A percentile compares a stretch with the other conserved stretches of the same genome.
Evolutionary conservation across 2,888 invertebrate genomes (phyloP).

Genomic region (Dendrolimus pini): DNA sequence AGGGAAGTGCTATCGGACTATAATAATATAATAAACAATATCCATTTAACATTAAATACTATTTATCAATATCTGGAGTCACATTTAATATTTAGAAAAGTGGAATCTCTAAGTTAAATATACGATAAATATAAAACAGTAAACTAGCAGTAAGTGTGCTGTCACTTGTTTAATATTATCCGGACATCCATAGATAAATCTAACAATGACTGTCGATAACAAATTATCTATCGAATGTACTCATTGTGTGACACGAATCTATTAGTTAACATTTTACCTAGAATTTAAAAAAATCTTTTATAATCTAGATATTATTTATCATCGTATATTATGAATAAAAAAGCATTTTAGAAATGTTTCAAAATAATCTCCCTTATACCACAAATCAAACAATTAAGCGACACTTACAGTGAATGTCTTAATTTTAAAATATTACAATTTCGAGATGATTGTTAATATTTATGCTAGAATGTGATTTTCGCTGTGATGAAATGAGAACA

Average conservation of each 20-base stretch:
- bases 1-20: conserved; percentile 55
- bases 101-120: conserved; percentile 61
- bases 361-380: conserved; percentile 66
- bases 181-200: conserved; percentile 55
- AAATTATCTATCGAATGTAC: conserved; percentile 56
- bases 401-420: conserved; percentile 51
- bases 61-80: conserved; percentile 59
- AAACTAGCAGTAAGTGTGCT: conserved; percentile 56
- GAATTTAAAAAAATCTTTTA: conserved; percentile 43
- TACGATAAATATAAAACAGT: conserved; percentile 65
- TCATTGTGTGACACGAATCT: conserved; percentile 44
- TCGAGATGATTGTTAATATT: conserved; percentile 6
- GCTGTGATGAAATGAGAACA: conserved; percentile 24
- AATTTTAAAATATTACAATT: conserved; percentile 15
- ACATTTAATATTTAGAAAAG: conserved; percentile 57
- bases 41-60: conserved; percentile 68
- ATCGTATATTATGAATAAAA: conserved; percentile 54
- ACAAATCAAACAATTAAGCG: conserved; percentile 48
- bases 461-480: conserved; percentile 32
- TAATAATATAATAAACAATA: conserved; percentile 68
- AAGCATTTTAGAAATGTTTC: conserved; percentile 60
- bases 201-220: conserved; percentile 64
- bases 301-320: conserved; percentile 22
- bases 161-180: conserved; percentile 53
- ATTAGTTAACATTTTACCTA: conserved; percentile 57